Base-by-base conservation (phyloP, 2,113 vertebrate species). In the Lasiurus borealis region DNA sequence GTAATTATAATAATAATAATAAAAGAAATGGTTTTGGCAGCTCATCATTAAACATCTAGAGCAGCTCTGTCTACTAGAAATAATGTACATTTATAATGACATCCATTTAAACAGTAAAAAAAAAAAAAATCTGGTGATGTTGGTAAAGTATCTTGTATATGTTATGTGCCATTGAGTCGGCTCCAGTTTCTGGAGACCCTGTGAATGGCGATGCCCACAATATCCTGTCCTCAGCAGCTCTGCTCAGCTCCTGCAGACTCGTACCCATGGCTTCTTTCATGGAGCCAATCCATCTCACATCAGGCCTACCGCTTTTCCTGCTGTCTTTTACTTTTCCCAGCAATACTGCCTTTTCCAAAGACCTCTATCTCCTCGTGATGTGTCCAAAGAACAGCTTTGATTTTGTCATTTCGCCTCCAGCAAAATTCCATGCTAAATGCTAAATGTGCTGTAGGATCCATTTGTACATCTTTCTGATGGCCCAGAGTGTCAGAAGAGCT, bases 31-130 rank as follows among this genome's bases (percentile, higher is more conserved):
- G 64, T 62, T 59, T n/a, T 16, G 44, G 40, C 12, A 3, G 8
- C 16, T 75, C 71, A 80, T 36, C 36, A 84, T 72, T 69, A 90
- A 92, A 80, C 50, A 64, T 46, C 48, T 23, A 84, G 25, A 93
- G 29, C 52, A 48, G 13, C 29, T 72, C 29, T 48, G 12, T 44
- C 48, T 59, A 72, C 31, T 15, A 66, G 40, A 89, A 77, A 73
- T 29, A 57, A 71, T 10, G 6, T n/a, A 54, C 71, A 48, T 52
- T 85, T 57, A 52, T 81, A 78, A 72, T 52, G n/a, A 29, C 46
- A 54, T 69, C 77, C 40, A 76, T 76, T 19, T 18, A 66, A 84
- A 64, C 82, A 90, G 2, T 72, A 83, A 90, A 81, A 52, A 15
- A 59, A 46, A 29, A 25, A 88, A 78, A 46, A 57, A 91, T 50